Evolutionary conservation across 1,140 invertebrate species (phyloP), one percentile per base, ranked within the genome.

Genomic region (Xylocopa sonorina): DNA sequence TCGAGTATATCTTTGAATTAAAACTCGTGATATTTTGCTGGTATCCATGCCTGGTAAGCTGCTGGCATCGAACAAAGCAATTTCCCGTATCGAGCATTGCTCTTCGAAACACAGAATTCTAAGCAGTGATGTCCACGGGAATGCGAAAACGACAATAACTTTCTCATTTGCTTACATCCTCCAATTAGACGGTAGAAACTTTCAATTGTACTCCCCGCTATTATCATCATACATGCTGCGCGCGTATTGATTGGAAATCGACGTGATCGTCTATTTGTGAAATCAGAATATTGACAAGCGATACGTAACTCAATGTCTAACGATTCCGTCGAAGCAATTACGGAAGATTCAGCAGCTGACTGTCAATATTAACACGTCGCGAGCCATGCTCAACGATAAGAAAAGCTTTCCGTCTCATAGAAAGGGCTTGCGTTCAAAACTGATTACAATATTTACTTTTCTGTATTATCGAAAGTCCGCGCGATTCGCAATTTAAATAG

Each of bases 151-250:
- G 3, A 9, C 66, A 53, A 14, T 60, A 34, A 24, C 21, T n/a
- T n/a, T 51, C 24, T 34, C 32, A 27, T 32, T 43, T 0, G 14
- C 63, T 38, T 27, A 27, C 29, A 63, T 41, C 4, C 3, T n/a
- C 29, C 4, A 12, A 60, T 34, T 34, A n/a, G 7, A 34, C 21
- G 10, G 14, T 0, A 2, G 2, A 16, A 14, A 53, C 9, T 57
- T 57, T 3, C 34, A 21, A 81, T 73, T 77, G 50, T 32, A 2
- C 18, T 66, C 27, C 18, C n/a, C 18, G 38, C 29, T 69, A 78
- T 80, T 75, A 75, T 75, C 83, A 81, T 73, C 84, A 76, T 55
- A 76, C 53, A 57, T 64, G 60, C 57, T 3, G 18, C 50, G 29
- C 48, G 46, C 60, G 55, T 38, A 68, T 43, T 50, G 46, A 71